Percentiles rank a stretch among this genome's conserved stretches.
phyloP scores from a whole-genome alignment of 2,113 vertebrate genomes.

The Dermatemys mawii region DNA sequence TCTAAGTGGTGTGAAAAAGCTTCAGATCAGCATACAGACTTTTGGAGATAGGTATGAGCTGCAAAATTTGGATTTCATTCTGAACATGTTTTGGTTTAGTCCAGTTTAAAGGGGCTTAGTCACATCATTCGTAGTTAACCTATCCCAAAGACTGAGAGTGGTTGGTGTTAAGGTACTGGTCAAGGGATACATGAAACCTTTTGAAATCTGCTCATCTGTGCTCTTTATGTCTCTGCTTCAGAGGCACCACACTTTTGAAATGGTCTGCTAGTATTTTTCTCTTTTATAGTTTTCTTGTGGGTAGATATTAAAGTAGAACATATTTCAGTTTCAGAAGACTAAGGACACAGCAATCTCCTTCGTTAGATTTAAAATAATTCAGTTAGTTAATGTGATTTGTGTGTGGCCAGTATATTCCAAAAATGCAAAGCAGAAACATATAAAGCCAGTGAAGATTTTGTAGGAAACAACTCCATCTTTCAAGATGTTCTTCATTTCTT shows the following conservation, averaged over 20 bases:
- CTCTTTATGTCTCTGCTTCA: neutral
- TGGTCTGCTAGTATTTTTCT: neutral
- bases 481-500: neutral
- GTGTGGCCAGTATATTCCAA: neutral
- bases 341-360: neutral
- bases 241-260: neutral
- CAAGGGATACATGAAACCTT: neutral
- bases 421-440: neutral
- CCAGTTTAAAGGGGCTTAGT: neutral
- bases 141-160: fast-evolving
- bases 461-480: neutral
- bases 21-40: neutral
- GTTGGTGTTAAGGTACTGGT: neutral
- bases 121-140: neutral
- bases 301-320: neutral
- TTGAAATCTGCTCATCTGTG: neutral
- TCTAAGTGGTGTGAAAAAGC: neutral
- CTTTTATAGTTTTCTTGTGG: neutral
- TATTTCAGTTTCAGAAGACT: neutral
- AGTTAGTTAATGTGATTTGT: neutral
- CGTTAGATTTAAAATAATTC: neutral
- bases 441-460: neutral
- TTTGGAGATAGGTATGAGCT: neutral
- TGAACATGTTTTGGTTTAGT: neutral
- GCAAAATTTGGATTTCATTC: neutral